phyloP scores from a whole-genome alignment of 1,140 invertebrate species.

The Calycopis cecrops region DNA sequence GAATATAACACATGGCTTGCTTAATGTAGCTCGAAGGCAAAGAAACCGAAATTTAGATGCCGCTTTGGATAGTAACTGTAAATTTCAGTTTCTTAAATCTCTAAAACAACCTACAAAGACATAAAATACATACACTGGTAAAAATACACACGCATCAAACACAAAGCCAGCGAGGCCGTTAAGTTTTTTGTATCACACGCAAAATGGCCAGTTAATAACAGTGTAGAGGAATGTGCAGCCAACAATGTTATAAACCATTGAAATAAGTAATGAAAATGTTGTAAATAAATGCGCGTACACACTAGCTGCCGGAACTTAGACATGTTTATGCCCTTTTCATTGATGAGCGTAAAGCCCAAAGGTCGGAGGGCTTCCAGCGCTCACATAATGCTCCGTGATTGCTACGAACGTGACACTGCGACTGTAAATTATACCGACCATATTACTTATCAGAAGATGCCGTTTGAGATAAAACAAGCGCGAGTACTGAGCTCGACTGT shows the following conservation, averaged over 20 bases:
- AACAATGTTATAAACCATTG: constrained; percentile 37
- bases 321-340: constrained; percentile 56
- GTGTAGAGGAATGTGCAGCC: neutral
- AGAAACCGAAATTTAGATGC: too few species aligned
- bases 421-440: too few species aligned
- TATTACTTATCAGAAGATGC: too few species aligned
- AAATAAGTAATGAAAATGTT: constrained; percentile 45
- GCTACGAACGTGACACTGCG: too few species aligned
- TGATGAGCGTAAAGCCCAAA: constrained; percentile 42
- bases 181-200: constrained; percentile 4
- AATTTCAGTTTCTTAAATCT: too few species aligned
- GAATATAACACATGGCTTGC: too few species aligned
- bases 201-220: constrained; percentile 11
- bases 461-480: too few species aligned
- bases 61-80: too few species aligned
- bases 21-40: too few species aligned
- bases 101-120: too few species aligned
- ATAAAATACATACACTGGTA: too few species aligned
- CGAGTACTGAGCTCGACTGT: too few species aligned
- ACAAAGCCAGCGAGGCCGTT: neutral
- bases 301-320: constrained; percentile 45
- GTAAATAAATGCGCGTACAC: constrained; percentile 43
- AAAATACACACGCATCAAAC: neutral
- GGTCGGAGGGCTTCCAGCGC: constrained; percentile 26
- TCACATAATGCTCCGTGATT: constrained; percentile 29